Conservation (phyloP, 2,113 vertebrate genomes). For the Python bivittatus region DNA sequence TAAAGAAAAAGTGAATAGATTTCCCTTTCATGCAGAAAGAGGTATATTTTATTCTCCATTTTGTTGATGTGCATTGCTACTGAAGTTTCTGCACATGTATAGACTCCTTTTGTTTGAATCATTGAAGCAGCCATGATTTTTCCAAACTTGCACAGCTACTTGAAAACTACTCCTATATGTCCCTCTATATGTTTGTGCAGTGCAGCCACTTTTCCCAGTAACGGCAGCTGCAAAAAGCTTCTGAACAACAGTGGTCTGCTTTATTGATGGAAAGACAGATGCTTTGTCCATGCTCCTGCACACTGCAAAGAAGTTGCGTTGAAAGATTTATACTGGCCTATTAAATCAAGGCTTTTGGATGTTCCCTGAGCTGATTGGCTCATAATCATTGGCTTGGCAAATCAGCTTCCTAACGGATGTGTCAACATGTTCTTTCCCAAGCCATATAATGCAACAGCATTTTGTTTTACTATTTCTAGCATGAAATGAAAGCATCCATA, state of each 20-base stretch:
- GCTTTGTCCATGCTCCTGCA: background rate
- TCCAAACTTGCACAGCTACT: background rate
- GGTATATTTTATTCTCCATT: background rate
- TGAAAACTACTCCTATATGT: background rate
- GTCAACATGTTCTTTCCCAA: background rate
- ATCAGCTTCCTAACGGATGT: background rate
- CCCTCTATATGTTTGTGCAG: background rate
- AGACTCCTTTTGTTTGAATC: background rate
- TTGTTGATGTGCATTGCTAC: background rate
- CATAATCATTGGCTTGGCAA: background rate
- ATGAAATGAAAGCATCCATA: background rate
- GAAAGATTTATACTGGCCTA: background rate
- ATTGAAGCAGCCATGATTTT: background rate
- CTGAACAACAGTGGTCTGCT: background rate
- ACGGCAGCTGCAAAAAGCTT: background rate
- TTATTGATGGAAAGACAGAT: background rate
- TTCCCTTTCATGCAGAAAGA: background rate
- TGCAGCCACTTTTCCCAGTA: background rate
- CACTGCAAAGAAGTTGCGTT: background rate
- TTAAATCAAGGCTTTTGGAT: background rate
- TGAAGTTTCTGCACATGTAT: background rate
- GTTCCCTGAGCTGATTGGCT: background rate
- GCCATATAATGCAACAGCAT: background rate
- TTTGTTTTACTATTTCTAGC: background rate
- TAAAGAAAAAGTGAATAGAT: background rate